phyloP scores from a whole-genome alignment of 2,888 invertebrate species.

The Ectemnius lituratus region DNA sequence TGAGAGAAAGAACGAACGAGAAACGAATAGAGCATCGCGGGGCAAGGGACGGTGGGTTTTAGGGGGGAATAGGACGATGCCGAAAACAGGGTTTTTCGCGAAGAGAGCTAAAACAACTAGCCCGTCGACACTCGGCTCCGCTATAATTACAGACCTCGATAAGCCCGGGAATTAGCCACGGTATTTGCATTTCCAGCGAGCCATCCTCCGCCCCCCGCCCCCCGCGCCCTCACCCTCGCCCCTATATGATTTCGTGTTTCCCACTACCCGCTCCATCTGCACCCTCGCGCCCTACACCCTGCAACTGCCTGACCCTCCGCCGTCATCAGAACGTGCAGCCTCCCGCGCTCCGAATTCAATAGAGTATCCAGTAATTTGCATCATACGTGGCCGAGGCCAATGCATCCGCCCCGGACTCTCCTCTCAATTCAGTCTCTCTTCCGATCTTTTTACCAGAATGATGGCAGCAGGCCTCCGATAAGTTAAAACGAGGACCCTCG shows the following conservation, averaged over 20 bases:
- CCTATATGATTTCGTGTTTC: too few species aligned
- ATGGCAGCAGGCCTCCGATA: too few species aligned
- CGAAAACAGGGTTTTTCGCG: conserved; percentile 18
- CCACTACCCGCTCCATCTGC: too few species aligned
- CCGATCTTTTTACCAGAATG: neutral
- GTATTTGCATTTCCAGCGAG: conserved; percentile 60
- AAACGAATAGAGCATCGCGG: conserved; percentile 12
- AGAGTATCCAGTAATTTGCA: conserved; percentile 40
- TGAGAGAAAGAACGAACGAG: neutral
- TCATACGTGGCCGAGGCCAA: conserved; percentile 20
- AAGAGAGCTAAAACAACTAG: conserved; percentile 30
- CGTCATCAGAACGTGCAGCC: conserved; percentile 5
- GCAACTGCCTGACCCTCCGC: neutral
- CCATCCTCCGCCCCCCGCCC: conserved; percentile 11
- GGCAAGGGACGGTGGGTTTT: neutral
- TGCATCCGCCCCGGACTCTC: conserved; percentile 25
- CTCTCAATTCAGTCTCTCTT: conserved; percentile 26
- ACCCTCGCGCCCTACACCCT: conserved; percentile 8
- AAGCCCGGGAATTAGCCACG: conserved; percentile 63
- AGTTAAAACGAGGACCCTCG: neutral
- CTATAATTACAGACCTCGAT: conserved; percentile 65
- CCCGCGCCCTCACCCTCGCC: conserved; percentile 8
- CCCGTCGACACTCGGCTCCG: conserved; percentile 35
- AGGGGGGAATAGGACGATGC: conserved; percentile 7
- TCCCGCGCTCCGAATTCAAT: conserved; percentile 34